Evolutionary conservation across 2,113 vertebrate genomes (phyloP).

Genomic region (Trogon melanurus): DNA sequence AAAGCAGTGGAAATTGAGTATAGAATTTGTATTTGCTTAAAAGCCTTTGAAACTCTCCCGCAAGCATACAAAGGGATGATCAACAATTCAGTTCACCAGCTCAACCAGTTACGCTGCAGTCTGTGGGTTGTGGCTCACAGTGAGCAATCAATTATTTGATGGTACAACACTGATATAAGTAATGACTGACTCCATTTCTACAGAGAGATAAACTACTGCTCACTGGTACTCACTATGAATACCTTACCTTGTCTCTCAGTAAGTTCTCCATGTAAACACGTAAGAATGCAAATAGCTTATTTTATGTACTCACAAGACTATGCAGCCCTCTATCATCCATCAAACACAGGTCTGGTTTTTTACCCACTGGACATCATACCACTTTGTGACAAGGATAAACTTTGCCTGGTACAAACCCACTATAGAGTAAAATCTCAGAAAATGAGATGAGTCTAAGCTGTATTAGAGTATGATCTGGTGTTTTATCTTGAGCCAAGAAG

Average conservation of each 20-base stretch:
- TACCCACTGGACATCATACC: neutral
- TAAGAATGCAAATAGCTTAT: neutral
- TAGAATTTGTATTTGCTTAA: neutral
- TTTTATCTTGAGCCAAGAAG: neutral
- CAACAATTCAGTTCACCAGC: neutral
- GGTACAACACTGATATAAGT: neutral
- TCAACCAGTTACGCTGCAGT: neutral
- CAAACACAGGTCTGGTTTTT: neutral
- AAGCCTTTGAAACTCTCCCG: neutral
- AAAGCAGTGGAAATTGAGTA: neutral
- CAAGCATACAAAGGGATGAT: neutral
- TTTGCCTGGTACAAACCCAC: neutral
- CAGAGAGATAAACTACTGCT: neutral
- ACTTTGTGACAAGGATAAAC: neutral
- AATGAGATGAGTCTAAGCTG: neutral
- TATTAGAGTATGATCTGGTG: neutral
- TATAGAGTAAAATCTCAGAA: neutral
- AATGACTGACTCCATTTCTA: neutral
- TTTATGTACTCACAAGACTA: neutral
- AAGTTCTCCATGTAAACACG: neutral
- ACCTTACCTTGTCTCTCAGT: neutral
- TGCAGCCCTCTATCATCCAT: neutral
- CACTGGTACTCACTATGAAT: neutral
- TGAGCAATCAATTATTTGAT: neutral
- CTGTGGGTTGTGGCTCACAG: neutral